Percentiles rank a stretch among this genome's conserved stretches.
Evolutionary conservation across 1,140 invertebrate genomes (phyloP).

Genomic region (Drosophila paulistorum): DNA sequence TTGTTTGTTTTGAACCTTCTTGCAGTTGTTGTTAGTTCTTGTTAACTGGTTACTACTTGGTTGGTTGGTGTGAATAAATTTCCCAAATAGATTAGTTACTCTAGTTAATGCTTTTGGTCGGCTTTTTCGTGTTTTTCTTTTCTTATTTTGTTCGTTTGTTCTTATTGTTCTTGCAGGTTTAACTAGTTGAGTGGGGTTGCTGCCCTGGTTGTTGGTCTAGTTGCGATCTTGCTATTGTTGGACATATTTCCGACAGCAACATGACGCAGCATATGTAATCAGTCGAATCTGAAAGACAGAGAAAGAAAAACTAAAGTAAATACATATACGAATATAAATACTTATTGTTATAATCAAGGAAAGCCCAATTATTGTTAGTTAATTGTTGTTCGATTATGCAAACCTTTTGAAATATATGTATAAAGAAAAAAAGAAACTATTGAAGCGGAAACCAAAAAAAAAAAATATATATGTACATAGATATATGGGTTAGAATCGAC

Average conservation of each 20-base stretch:
- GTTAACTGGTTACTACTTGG: neutral
- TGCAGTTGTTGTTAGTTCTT: slow-evolving; percentile 39
- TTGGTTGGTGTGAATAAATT: neutral
- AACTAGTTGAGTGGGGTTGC: neutral
- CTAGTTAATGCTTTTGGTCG: slow-evolving; percentile 1
- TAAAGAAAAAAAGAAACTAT: neutral
- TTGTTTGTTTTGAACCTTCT: slow-evolving; percentile 30
- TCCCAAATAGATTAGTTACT: neutral
- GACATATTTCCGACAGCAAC: slow-evolving; percentile 7
- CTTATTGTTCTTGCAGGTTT: slow-evolving; percentile 1
- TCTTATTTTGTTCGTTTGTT: neutral
- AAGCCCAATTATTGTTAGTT: neutral
- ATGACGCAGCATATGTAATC: slow-evolving; percentile 1
- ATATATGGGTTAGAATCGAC: neutral
- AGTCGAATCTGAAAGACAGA: neutral
- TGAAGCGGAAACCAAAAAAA: slow-evolving; percentile 5
- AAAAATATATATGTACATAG: neutral
- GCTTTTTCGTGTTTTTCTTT: neutral
- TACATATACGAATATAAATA: too few species aligned
- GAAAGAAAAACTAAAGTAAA: slow-evolving; percentile 23
- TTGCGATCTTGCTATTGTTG: slow-evolving; percentile 2
- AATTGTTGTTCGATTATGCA: neutral
- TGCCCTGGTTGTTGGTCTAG: neutral
- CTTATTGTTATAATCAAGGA: too few species aligned
- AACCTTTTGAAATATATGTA: too few species aligned